Percentiles rank a stretch among this genome's conserved stretches.
These are phyloP conservation scores for Drosophila rellima DNA, from an alignment of 2,888 invertebrate species.

Conservation along the genomic window DNA sequence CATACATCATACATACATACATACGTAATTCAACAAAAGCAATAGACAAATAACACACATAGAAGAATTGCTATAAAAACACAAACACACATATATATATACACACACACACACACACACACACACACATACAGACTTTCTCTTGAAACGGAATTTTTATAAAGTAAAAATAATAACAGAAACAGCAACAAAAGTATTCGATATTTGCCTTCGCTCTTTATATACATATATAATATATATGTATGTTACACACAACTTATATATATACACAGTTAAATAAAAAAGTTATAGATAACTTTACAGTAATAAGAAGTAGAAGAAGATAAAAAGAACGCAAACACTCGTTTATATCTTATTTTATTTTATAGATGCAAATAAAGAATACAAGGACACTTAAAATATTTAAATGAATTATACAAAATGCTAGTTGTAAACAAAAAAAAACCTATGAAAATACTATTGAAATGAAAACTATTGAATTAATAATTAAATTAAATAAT, in stretches of 20 bases:
- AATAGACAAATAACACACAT: conserved; percentile 58
- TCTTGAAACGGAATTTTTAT: conserved; percentile 58
- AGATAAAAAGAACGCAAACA: conserved; percentile 33
- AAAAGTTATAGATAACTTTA: conserved; percentile 36
- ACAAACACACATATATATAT: conserved; percentile 15
- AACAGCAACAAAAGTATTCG: conserved; percentile 76
- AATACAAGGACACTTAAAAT: conserved; percentile 59
- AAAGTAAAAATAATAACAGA: conserved; percentile 40
- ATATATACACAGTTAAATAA: conserved; percentile 58
- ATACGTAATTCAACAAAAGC: conserved; percentile 24
- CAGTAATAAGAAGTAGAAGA: conserved; percentile 20
- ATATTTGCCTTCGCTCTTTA: conserved; percentile 79
- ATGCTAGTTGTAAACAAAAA: conserved; percentile 50
- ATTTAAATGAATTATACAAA: conserved; percentile 76
- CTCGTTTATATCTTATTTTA: conserved; percentile 43
- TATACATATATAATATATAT: conserved; percentile 62
- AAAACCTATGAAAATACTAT: conserved; percentile 41
- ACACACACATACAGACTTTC: conserved; percentile 40
- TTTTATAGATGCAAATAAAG: conserved; percentile 47
- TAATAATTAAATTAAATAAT: conserved; percentile 44
- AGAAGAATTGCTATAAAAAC: conserved; percentile 34
- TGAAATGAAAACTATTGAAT: conserved; percentile 40
- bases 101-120: not conserved
- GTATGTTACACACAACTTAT: too few species aligned
- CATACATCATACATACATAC: conserved; percentile 10